Evolutionary conservation across 2,888 invertebrate genomes (phyloP).

Genomic region (Morinoia aosen): DNA sequence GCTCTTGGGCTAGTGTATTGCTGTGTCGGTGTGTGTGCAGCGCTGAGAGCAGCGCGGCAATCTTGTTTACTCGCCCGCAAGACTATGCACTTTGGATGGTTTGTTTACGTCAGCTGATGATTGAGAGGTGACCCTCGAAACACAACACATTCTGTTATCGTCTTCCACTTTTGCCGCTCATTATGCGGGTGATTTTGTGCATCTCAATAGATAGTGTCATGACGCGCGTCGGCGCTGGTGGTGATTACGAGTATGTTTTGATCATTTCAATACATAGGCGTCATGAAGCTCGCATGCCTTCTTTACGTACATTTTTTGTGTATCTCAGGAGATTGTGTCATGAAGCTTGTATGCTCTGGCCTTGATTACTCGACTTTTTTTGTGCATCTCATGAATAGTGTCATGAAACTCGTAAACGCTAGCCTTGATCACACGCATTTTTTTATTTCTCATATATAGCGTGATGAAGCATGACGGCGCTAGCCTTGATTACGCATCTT

Average conservation of each 20-base stretch:
- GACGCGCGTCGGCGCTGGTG: background rate
- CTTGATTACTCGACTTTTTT: too few species aligned
- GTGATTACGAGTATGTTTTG: background rate
- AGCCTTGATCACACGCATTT: background rate
- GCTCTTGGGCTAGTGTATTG: background rate
- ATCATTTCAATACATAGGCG: background rate
- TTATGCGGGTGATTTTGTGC: background rate
- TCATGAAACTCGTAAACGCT: background rate
- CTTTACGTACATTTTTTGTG: too few species aligned
- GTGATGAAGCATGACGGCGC: too few species aligned
- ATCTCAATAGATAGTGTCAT: background rate
- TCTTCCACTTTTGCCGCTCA: conserved; percentile 4
- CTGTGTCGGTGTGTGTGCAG: background rate
- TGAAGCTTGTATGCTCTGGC: too few species aligned
- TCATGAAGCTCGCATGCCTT: too few species aligned
- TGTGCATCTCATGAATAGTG: background rate
- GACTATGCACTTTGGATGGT: conserved; percentile 33
- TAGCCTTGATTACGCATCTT: too few species aligned
- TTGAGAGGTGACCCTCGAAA: conserved; percentile 29
- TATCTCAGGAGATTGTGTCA: too few species aligned
- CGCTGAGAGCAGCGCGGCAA: background rate
- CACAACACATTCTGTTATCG: background rate
- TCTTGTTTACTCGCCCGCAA: conserved; percentile 32
- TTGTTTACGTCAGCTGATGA: conserved; percentile 49
- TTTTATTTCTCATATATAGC: background rate